These are phyloP conservation scores for Fregetta grallaria DNA, from an alignment of 2,113 vertebrate species.

Conservation along the genomic window DNA sequence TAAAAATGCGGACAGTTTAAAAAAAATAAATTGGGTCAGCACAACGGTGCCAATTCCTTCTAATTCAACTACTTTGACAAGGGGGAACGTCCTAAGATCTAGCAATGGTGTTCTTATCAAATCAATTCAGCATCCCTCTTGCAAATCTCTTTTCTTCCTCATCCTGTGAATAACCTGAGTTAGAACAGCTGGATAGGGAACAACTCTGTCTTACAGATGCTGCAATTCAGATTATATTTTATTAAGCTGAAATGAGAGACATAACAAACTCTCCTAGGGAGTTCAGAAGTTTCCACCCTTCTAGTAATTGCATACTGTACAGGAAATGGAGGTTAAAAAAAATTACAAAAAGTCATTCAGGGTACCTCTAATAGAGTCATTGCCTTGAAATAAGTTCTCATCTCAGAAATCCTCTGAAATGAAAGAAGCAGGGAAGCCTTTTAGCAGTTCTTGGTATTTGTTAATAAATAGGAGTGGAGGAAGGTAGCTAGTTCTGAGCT, in stretches of 20 bases:
- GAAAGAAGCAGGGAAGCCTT: not conserved
- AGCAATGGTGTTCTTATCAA: not conserved
- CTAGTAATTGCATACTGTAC: slow-evolving; percentile 70
- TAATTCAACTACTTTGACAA: not conserved
- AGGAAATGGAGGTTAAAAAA: slow-evolving; percentile 73
- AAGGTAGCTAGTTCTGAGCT: not conserved
- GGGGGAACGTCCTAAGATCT: not conserved
- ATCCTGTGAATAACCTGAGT: slow-evolving; percentile 51
- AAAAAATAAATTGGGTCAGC: not conserved
- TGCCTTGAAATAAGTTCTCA: slow-evolving; percentile 61
- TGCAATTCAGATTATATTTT: slow-evolving; percentile 75
- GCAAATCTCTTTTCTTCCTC: slow-evolving; percentile 9
- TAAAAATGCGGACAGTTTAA: not conserved
- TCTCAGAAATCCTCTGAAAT: slow-evolving; percentile 44
- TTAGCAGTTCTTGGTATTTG: not conserved
- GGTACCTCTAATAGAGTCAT: slow-evolving; percentile 61
- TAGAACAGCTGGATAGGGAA: slow-evolving; percentile 69
- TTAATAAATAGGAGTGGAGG: not conserved
- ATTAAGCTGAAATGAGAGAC: slow-evolving; percentile 77
- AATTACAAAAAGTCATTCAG: slow-evolving; percentile 63
- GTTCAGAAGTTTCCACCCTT: slow-evolving; percentile 76
- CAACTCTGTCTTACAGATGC: slow-evolving; percentile 70
- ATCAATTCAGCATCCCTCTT: not conserved
- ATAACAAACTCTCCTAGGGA: slow-evolving; percentile 72
- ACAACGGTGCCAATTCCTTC: not conserved